Base-by-base conservation (phyloP, 1,140 invertebrate genomes). In the Galendromus occidentalis region DNA sequence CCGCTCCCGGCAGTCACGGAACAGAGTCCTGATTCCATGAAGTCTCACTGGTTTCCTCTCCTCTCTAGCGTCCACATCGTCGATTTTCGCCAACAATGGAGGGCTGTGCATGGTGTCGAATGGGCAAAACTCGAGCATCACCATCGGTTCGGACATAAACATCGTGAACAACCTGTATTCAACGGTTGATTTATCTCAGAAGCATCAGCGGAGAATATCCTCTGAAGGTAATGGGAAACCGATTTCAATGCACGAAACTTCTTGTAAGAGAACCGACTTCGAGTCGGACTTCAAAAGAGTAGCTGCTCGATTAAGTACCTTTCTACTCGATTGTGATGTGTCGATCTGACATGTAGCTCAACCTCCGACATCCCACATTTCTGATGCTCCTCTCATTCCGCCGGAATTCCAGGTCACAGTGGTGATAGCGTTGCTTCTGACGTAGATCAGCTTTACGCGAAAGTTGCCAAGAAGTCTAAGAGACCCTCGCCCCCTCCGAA, bases 391-490 rank as follows among this genome's bases (percentile, higher is more conserved):
- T 39, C 9, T 39, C 9, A 4, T 9, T 39, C 33, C 4, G 33
- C 33, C 4, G 4, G 33, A 39, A 39, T 39, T 25, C 25, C 51
- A 59, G 51, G 51, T 59, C 51, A 59, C 51, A 59, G 51, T 22
- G 51, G 14, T 14, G 51, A 59, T 22, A 59, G 51, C 22, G 22
- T 33, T 17, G 33, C 51, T 17, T 59, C 51, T 59, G 45, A 47
- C 14, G 51, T 59, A 17, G 51, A 59, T 33, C 51, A 59, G 22
- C 22, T 59, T 17, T 59, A 59, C 51, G 51, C 51, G 22, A 59
- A 59, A 25, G 51, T 59, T 29, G 51, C 51, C 14, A 59, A 59
- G 33, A 59, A 59, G 33, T 59, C 51, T 5, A 59, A 59, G 51
- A 25, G 51, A 25, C 51, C 51, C 2, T 59, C 51, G 1, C 51